Evolutionary conservation across 2,888 invertebrate genomes (phyloP), one percentile per base, ranked within the genome.

Genomic region (Hipparchia sbordonii): DNA sequence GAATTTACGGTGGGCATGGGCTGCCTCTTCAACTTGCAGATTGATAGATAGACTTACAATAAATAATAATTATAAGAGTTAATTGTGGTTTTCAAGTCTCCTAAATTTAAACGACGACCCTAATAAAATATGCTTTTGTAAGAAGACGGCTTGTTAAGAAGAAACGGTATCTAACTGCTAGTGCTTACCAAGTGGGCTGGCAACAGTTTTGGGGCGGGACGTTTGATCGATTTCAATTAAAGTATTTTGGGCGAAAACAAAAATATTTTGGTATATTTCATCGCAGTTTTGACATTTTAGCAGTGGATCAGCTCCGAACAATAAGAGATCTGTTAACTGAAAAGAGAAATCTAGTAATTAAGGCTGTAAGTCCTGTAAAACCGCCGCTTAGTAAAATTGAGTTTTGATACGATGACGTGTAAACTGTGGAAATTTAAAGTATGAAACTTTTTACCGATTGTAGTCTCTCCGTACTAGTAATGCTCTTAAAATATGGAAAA

Each of bases 281-380:
- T 82, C 80, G 33, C 79, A 84, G 71, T 87, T 85, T 72, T 82
- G 80, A 77, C 91, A 92, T 76, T 85, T 78, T 13, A 85, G 63
- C 45, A 92, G 78, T 2, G 92, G 92, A 78, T 92, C 89, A 70
- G 91, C 90, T 6, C 92, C 92, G 75, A 80, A 88, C 2, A 89
- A 73, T 7, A 93, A 79, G 12, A 92, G 78, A 77, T 86, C 85
- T n/a, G 89, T 89, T 8, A 93, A 74, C 92, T 92, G 81, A 46
- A 81, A 79, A 10, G 12, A 65, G 13, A 1, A 46, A 61, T 46
- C 23, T 46, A 7, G 2, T 63, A 23, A 1, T 9, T 12, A 23
- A 23, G 8, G 33, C 56, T n/a, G 39, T 39, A 5, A 39, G 5
- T 39, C 2, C 39, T 4, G 5, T 5, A 39, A 23, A 5, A 39